These are phyloP conservation scores for Phyllostomus discolor DNA, from an alignment of 2,113 vertebrate species.

Conservation along the genomic window DNA sequence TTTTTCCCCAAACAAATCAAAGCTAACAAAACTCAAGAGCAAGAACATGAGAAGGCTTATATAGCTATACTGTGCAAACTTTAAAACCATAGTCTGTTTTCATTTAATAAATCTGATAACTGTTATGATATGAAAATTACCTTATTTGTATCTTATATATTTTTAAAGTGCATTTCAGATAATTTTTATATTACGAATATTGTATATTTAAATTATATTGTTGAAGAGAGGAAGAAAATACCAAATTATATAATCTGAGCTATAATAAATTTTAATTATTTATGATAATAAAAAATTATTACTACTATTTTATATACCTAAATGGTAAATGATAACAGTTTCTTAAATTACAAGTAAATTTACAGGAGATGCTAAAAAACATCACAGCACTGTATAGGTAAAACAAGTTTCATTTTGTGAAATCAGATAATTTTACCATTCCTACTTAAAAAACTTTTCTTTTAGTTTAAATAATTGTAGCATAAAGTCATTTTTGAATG, in stretches of 20 bases:
- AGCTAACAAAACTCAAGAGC: not conserved
- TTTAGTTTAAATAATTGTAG: not conserved
- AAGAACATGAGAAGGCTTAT: not conserved
- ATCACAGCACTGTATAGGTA: not conserved
- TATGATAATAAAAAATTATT: not conserved
- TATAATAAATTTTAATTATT: constrained; percentile 34
- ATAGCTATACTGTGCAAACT: not conserved
- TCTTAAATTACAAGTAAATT: constrained; percentile 26
- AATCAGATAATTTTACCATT: not conserved
- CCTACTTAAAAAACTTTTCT: not conserved
- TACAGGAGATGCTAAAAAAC: not conserved
- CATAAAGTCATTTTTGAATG: not conserved
- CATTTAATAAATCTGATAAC: not conserved
- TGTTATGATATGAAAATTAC: not conserved
- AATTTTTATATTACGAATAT: not conserved
- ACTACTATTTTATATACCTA: not conserved
- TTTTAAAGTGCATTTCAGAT: not conserved
- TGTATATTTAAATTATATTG: not conserved
- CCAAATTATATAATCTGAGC: not conserved
- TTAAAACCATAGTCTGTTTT: not conserved
- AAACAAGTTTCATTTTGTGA: not conserved
- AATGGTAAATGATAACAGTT: not conserved
- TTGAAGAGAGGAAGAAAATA: not conserved
- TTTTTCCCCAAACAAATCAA: not conserved
- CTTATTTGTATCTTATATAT: not conserved